Base-by-base conservation (phyloP, 2,113 vertebrate genomes). In the Phrynocephalus versicolor region DNA sequence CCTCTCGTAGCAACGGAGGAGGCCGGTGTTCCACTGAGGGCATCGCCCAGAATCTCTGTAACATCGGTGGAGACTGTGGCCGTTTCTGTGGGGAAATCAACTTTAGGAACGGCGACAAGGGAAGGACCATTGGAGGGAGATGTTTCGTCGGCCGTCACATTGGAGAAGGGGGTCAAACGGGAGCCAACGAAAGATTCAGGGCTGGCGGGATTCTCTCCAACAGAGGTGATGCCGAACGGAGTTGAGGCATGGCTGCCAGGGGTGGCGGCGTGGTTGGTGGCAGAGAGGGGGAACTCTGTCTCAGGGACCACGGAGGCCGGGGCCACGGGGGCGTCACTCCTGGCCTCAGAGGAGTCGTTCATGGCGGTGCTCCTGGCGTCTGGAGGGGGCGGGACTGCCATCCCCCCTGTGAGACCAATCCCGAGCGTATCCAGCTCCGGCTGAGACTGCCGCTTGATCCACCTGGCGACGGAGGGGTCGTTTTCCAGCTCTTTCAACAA, bases 381-480 rank as follows among this genome's bases (percentile, higher is more conserved):
- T 0, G 3, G 0, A 33, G 86, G 19, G 16, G 70, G 0, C 1
- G 80, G 85, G 0, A 41, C 23, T 0, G 1, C 14, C 21, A 0
- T 73, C 1, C 91, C 93, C 14, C 94, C 93, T 1, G 57, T 27
- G 81, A 93, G 87, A 58, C 90, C 30, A 0, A 94, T 92, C 0
- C 84, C 91, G 76, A 96, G 91, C 0, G 87, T 25, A 21, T 89
- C 91, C 84, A 95, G 93, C 3, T 94, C 93, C 0, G 25, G 4
- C 58, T 87, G 92, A 70, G n/a, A 71, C 3, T 94, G 94, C 6
- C 51, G 83, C 65, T 74, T 60, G 62, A 95, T 84, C 95, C 95
- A 96, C 79, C 9, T 18, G 85, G 35, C 23, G 79, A 96, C 70
- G 1, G 0, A 1, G 0, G 95, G 87, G 25, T 95, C 62, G 0